These are phyloP conservation scores for Corythornis vintsioides DNA, from an alignment of 2,113 vertebrate genomes.

Conservation along the genomic window DNA sequence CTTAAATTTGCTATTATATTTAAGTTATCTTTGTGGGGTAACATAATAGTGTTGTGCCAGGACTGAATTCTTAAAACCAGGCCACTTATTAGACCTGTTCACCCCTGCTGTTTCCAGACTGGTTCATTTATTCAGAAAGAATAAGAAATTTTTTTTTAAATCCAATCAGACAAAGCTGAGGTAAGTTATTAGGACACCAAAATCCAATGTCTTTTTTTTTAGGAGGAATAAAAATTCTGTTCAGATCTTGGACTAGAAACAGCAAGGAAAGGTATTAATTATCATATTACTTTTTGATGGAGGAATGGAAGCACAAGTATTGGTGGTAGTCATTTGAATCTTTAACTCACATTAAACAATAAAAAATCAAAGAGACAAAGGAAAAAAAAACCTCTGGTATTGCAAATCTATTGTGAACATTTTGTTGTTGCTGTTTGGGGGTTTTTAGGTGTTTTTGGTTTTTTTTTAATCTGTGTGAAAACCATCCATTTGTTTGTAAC, in stretches of 20 bases:
- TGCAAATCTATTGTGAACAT: background rate
- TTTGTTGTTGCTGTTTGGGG: too few species aligned
- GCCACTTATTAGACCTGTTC: background rate
- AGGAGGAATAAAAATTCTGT: background rate
- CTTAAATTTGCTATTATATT: background rate
- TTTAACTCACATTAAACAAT: background rate
- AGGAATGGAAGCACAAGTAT: background rate
- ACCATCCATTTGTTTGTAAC: background rate
- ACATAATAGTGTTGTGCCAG: background rate
- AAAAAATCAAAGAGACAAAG: background rate
- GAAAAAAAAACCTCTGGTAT: background rate
- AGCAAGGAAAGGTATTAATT: background rate
- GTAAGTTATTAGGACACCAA: background rate
- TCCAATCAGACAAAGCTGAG: background rate
- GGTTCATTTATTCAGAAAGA: background rate
- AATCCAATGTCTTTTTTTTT: background rate
- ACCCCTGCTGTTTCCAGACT: background rate
- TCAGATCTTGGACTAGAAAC: background rate
- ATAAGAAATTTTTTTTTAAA: background rate
- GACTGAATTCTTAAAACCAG: background rate
- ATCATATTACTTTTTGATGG: background rate
- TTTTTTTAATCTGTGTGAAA: constrained; percentile 2
- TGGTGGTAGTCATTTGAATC: background rate
- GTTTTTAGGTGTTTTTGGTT: background rate
- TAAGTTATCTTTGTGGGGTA: background rate